Conservation (phyloP, 1,140 invertebrate genomes). For the Camponotus vicinus region DNA sequence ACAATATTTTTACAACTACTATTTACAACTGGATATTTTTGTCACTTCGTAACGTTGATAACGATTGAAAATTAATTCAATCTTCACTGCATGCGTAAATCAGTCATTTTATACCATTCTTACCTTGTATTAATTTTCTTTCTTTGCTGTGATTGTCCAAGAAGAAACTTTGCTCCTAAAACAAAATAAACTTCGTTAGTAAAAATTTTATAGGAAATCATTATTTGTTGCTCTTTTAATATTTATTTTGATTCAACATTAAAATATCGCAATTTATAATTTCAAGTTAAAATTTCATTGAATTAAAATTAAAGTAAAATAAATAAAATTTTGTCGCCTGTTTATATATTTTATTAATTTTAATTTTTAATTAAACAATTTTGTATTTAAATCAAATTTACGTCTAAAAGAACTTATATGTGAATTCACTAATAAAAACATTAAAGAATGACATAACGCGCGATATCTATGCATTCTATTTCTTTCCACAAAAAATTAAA, state of each 20-base stretch:
- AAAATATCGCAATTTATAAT: background rate
- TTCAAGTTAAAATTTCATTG: background rate
- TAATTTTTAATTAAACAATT: constrained; percentile 5
- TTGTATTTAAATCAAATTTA: background rate
- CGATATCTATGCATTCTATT: background rate
- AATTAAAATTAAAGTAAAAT: background rate
- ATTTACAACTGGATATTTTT: background rate
- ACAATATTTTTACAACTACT: constrained; percentile 17
- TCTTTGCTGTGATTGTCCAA: background rate
- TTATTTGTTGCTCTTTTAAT: background rate
- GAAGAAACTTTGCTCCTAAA: background rate
- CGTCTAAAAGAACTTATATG: background rate
- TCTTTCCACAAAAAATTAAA: background rate
- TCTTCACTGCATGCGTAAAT: background rate
- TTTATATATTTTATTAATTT: background rate
- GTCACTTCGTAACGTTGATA: background rate
- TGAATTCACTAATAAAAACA: background rate
- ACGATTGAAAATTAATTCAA: background rate
- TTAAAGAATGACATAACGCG: background rate
- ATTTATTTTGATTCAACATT: background rate
- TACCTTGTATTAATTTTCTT: background rate
- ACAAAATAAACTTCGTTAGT: constrained; percentile 1
- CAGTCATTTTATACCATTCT: constrained; percentile 19
- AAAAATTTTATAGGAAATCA: background rate
- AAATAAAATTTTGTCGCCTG: background rate